A percentile compares a stretch with the other conserved stretches of the same genome.
phyloP scores from a whole-genome alignment of 1,140 invertebrate genomes.

The Drosophila neocordata region DNA sequence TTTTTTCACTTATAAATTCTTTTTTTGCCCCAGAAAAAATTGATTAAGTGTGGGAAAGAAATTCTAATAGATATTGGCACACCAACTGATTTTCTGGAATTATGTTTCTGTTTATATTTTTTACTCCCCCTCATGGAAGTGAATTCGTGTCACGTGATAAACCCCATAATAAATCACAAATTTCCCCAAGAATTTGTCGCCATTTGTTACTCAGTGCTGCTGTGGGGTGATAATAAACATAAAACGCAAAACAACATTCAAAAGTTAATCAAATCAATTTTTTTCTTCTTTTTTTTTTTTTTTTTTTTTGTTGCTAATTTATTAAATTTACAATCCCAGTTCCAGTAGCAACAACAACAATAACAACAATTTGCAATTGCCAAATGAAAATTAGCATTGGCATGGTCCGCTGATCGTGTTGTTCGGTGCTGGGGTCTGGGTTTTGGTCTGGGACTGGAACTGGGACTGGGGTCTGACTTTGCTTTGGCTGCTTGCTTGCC shows the following conservation, averaged over 20 bases:
- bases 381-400: constrained; percentile 71
- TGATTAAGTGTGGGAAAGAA: no score
- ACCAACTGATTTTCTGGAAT: no score
- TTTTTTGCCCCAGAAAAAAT: no score
- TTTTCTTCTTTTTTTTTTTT: constrained; percentile 60
- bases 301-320: constrained; percentile 67
- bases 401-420: constrained; percentile 26
- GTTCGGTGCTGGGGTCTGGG: constrained; percentile 7
- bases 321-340: constrained; percentile 71
- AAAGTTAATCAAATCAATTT: constrained; percentile 79
- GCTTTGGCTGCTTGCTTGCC: neutral
- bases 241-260: constrained; percentile 49
- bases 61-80: no score
- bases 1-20: no score
- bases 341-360: constrained; percentile 41
- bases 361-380: constrained; percentile 44
- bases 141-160: constrained; percentile 13
- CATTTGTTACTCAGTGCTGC: constrained; percentile 42
- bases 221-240: constrained; percentile 62
- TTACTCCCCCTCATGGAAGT: neutral
- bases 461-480: constrained; percentile 23
- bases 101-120: no score
- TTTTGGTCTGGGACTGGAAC: neutral
- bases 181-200: constrained; percentile 24
- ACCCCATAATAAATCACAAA: constrained; percentile 9